Evolutionary conservation across 2,888 invertebrate species (phyloP).

Genomic region (Dyspetes luteomarginatus): DNA sequence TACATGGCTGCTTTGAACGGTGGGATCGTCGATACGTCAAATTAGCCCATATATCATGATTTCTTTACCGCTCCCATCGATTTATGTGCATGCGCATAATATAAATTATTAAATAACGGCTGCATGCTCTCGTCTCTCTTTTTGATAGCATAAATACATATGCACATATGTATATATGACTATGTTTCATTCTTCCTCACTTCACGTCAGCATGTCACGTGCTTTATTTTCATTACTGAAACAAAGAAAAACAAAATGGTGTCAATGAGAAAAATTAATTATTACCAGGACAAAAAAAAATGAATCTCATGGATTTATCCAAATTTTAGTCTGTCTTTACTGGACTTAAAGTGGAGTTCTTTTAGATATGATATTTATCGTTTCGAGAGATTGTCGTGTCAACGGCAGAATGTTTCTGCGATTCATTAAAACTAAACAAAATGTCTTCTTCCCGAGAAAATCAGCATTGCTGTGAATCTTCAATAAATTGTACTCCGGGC

Average conservation of each 20-base stretch:
- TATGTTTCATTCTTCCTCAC: constrained; percentile 41
- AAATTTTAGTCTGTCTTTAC: background rate
- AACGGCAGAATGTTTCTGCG: constrained; percentile 41
- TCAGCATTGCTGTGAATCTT: constrained; percentile 51
- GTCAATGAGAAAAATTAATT: constrained; percentile 1
- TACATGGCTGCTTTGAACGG: constrained; percentile 79
- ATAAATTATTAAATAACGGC: constrained; percentile 83
- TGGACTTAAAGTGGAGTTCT: background rate
- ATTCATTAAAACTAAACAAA: constrained; percentile 45
- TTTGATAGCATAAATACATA: constrained; percentile 45
- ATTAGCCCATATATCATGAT: constrained; percentile 83
- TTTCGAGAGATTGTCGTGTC: constrained; percentile 12
- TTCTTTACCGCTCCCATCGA: constrained; percentile 79
- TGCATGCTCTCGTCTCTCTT: constrained; percentile 52
- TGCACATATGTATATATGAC: constrained; percentile 37
- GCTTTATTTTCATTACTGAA: constrained; percentile 2
- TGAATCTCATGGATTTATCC: background rate
- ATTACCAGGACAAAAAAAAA: background rate
- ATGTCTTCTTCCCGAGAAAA: constrained; percentile 38
- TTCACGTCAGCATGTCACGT: constrained; percentile 43
- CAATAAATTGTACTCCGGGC: constrained; percentile 51
- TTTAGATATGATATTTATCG: background rate
- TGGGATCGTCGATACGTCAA: constrained; percentile 81
- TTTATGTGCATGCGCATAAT: constrained; percentile 82
- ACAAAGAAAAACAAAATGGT: constrained; percentile 17